Percentiles rank a stretch among this genome's conserved stretches.
These are phyloP conservation scores for Spea multiplicata DNA, from an alignment of 2,113 vertebrate genomes.

Conservation along the genomic window DNA sequence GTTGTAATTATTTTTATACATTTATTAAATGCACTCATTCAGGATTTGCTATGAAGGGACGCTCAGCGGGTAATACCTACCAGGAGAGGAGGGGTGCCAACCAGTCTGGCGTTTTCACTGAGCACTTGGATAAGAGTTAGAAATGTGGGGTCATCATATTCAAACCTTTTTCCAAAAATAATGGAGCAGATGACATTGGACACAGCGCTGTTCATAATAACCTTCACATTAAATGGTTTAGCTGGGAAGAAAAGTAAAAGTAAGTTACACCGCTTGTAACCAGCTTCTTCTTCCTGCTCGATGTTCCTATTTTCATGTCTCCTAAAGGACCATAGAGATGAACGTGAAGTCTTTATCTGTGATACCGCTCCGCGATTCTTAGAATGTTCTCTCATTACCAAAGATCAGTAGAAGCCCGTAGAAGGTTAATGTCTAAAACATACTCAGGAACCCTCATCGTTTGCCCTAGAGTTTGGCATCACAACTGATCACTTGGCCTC, in stretches of 20 bases:
- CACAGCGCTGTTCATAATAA: conserved; percentile 59
- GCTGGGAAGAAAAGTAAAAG: conserved; percentile 46
- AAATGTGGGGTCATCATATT: conserved; percentile 61
- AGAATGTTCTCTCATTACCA: not conserved
- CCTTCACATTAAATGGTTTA: conserved; percentile 56
- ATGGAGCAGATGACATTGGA: conserved; percentile 66
- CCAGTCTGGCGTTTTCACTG: conserved; percentile 55
- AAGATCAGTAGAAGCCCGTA: not conserved
- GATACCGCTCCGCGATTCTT: no score
- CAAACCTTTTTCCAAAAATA: conserved; percentile 66
- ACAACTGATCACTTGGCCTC: no score
- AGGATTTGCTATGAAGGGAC: no score
- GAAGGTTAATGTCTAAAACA: not conserved
- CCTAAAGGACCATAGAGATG: no score
- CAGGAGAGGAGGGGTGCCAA: conserved; percentile 56
- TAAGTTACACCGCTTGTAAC: no score
- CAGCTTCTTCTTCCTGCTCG: no score
- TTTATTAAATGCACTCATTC: no score
- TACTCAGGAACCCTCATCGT: not conserved
- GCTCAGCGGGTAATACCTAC: conserved; percentile 49
- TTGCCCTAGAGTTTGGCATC: no score
- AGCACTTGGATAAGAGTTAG: conserved; percentile 56
- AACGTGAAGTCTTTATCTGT: no score
- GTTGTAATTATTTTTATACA: no score
- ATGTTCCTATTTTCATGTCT: no score